Base-by-base conservation (phyloP, 2,888 invertebrate genomes). In the Parnassius mnemosyne region DNA sequence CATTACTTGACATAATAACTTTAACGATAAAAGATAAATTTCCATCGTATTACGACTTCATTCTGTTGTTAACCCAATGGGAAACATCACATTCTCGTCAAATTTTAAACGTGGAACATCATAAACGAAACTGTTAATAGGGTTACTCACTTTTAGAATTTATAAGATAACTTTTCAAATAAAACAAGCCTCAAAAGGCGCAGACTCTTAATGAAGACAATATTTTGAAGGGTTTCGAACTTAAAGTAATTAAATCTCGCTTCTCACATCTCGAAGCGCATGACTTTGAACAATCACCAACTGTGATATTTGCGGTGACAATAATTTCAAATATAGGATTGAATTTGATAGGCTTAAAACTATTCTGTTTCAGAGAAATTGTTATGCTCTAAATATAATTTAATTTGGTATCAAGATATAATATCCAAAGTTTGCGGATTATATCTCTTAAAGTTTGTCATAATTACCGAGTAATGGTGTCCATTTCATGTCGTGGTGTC, bases 131-230 rank as follows among this genome's bases (percentile, higher is more conserved):
- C 81, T 79, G 81, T 80, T 85, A 84, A 85, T 83, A 79, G 83
- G 80, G 76, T 81, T 80, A 84, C 82, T 76, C 82, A 86, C 80
- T 89, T 88, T 78, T 69, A 71, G 70, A 80, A 87, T 85, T 89
- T 86, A 88, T 81, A 79, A 74, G 75, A 65, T 71, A 89, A 89
- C 83, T 90, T 90, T 88, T 88, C 88, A 78, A 89, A 89, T 90
- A 86, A 89, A 89, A 86, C 81, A 81, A 69, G 77, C 73, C 78
- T 84, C 86, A 84, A 84, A 86, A 85, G 84, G 80, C 79, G 73
- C 69, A 63, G 66, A 73, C 69, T 75, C 81, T 83, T 87, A 85
- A 88, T 87, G 87, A 89, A 89, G 85, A 88, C 85, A 85, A 87
- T 87, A 87, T 87, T 87, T 85, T 80, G 80, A 75, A 77, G 80